These are phyloP conservation scores for Acropora tenuis DNA, from an alignment of 64 coral and sea anemone genomes.

Conservation along the genomic window DNA sequence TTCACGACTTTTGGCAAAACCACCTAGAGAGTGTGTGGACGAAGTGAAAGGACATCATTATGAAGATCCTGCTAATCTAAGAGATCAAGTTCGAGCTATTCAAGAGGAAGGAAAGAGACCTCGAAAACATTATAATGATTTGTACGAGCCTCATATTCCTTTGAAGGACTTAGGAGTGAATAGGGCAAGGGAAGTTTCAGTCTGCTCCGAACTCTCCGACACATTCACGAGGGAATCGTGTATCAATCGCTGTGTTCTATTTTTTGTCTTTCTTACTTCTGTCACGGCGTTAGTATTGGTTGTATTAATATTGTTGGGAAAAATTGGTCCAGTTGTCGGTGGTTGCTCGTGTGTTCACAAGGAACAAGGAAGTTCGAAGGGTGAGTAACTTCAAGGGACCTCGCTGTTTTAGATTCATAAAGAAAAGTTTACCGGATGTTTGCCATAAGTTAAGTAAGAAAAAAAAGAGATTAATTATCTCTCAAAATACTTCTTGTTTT, in stretches of 20 bases:
- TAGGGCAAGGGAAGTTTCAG: neutral
- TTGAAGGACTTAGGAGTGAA: slow-evolving; percentile 7
- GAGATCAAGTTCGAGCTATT: slow-evolving; percentile 22
- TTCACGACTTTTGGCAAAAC: neutral
- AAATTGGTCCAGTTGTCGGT: neutral
- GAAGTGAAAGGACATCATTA: slow-evolving; percentile 21
- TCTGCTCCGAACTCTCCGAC: neutral
- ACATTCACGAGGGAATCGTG: slow-evolving; percentile 3
- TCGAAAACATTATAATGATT: slow-evolving; percentile 31
- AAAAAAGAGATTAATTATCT: neutral
- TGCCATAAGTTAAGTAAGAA: neutral
- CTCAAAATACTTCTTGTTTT: no score
- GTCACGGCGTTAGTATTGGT: slow-evolving; percentile 34
- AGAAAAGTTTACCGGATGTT: neutral
- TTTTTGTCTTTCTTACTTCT: slow-evolving; percentile 37
- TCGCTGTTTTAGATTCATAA: neutral
- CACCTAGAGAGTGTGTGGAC: neutral
- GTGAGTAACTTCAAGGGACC: neutral
- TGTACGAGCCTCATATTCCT: slow-evolving; percentile 34
- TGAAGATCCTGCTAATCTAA: slow-evolving; percentile 7
- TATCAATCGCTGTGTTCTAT: slow-evolving; percentile 31
- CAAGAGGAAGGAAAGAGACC: neutral
- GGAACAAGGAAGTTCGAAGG: slow-evolving; percentile 26
- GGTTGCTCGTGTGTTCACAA: slow-evolving; percentile 2
- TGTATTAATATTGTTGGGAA: slow-evolving; percentile 28